Evolutionary conservation across 2,888 invertebrate species (phyloP).

Genomic region (Gymnocheta viridis): DNA sequence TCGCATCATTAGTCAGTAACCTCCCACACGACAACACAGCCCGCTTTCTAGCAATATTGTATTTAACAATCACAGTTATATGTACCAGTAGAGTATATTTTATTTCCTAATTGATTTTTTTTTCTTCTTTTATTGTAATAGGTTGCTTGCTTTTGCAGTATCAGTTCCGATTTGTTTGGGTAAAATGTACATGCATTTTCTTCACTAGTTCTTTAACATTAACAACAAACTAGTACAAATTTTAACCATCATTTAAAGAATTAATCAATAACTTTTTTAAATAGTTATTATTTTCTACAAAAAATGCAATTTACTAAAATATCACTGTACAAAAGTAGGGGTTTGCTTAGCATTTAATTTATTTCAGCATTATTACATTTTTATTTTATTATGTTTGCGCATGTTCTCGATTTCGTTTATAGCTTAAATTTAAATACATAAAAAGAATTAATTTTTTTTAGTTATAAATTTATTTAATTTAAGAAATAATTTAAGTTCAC

Average conservation of each 20-base stretch:
- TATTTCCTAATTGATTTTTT: conserved; percentile 1
- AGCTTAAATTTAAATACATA: background rate
- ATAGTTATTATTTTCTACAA: conserved; percentile 34
- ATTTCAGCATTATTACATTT: conserved; percentile 25
- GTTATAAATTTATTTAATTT: conserved; percentile 57
- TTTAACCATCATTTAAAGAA: conserved; percentile 66
- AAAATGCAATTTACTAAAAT: conserved; percentile 47
- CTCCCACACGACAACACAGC: conserved; percentile 26
- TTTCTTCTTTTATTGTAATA: conserved; percentile 27
- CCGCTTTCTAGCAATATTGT: conserved; percentile 36
- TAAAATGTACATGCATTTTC: conserved; percentile 52
- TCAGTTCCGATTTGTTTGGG: conserved; percentile 20
- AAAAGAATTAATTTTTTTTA: conserved; percentile 24
- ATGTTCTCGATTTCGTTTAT: conserved; percentile 26
- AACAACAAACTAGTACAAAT: conserved; percentile 75
- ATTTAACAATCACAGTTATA: conserved; percentile 56
- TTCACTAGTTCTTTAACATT: conserved; percentile 65
- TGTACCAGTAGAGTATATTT: background rate
- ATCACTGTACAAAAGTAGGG: conserved; percentile 56
- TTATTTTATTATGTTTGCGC: conserved; percentile 19
- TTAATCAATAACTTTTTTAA: conserved; percentile 24
- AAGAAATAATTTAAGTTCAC: conserved; percentile 46
- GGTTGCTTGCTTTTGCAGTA: conserved; percentile 24
- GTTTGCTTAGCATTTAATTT: conserved; percentile 28
- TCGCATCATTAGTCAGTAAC: conserved; percentile 41